Conservation (phyloP, 2,113 vertebrate species). For the Grammomys surdaster region DNA sequence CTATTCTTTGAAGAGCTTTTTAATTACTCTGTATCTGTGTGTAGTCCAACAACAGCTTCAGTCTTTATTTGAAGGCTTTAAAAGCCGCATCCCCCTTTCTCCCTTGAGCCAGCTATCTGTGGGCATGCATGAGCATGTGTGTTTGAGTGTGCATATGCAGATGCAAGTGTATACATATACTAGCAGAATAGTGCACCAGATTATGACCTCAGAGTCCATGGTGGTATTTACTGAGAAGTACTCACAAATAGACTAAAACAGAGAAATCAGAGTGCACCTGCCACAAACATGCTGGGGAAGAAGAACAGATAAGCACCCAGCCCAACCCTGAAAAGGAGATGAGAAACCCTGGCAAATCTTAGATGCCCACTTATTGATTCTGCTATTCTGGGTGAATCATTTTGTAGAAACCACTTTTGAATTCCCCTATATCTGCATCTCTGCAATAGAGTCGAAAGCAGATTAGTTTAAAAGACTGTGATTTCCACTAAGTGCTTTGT, state of each 20-base stretch:
- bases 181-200: neutral
- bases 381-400: slow-evolving; percentile 4
- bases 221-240: neutral
- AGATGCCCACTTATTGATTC: neutral
- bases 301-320: neutral
- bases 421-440: slow-evolving; percentile 43
- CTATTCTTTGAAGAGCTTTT: slow-evolving; percentile 79
- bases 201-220: neutral
- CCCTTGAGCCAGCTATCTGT: neutral
- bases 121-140: too few relatives aligned
- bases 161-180: neutral
- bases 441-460: slow-evolving; percentile 38
- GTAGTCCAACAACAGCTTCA: slow-evolving; percentile 22
- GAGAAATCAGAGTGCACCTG: neutral
- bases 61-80: slow-evolving; percentile 1
- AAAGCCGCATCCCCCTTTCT: slow-evolving; percentile 35
- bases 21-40: slow-evolving; percentile 75
- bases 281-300: neutral
- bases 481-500: slow-evolving; percentile 80
- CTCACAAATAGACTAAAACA: slow-evolving; percentile 24
- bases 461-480: slow-evolving; percentile 75
- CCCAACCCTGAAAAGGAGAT: neutral
- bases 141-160: neutral
- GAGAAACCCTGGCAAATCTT: neutral
- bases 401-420: slow-evolving; percentile 59